A percentile compares a stretch with the other conserved stretches of the same genome.
phyloP scores from a whole-genome alignment of 2,113 vertebrate genomes.

The Lepidothrix coronata region DNA sequence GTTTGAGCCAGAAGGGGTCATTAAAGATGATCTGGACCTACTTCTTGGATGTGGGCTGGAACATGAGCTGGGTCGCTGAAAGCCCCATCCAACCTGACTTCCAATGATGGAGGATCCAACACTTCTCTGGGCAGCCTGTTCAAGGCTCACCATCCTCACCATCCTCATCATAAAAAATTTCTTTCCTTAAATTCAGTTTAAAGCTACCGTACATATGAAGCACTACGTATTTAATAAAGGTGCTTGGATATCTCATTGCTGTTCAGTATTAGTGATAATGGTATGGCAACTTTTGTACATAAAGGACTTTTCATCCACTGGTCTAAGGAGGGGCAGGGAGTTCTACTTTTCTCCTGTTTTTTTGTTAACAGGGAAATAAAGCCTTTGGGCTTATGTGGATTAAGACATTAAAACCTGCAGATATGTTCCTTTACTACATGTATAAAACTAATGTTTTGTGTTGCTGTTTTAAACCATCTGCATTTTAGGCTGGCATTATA shows the following conservation, averaged over 20 bases:
- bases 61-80: neutral
- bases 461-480: neutral
- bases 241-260: neutral
- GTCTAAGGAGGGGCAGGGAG: neutral
- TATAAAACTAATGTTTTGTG: neutral
- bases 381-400: neutral
- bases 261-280: neutral
- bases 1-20: neutral
- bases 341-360: neutral
- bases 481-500: neutral
- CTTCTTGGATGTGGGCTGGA: fast-evolving
- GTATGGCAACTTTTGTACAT: neutral
- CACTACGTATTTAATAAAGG: neutral
- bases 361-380: neutral
- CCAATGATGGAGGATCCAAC: fast-evolving
- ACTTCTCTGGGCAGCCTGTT: neutral
- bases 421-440: neutral
- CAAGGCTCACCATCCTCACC: neutral
- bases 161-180: neutral
- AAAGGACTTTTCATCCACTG: neutral
- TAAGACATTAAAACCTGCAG: neutral
- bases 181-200: neutral
- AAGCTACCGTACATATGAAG: neutral
- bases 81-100: neutral
- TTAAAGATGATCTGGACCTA: neutral